Conservation (phyloP, 1,140 invertebrate genomes). For the Apis cerana region DNA sequence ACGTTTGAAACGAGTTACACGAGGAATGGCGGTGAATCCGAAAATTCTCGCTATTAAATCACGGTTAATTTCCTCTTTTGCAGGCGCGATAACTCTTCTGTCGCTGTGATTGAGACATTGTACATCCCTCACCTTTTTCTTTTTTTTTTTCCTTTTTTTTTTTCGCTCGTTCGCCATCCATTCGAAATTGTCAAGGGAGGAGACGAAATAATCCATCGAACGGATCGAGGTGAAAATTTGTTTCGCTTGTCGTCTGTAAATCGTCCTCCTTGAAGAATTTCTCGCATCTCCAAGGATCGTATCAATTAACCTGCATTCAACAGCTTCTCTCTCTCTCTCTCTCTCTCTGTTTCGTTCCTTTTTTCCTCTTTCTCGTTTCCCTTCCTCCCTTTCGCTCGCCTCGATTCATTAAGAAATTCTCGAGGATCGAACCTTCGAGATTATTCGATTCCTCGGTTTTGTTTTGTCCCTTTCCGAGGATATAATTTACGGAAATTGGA, state of each 20-base stretch:
- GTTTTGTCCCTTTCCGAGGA: constrained; percentile 24
- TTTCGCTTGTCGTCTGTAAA: constrained; percentile 27
- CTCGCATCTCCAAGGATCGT: no score
- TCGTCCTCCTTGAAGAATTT: background rate
- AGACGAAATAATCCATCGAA: constrained; percentile 15
- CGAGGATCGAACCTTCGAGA: background rate
- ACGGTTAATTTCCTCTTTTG: constrained; percentile 50
- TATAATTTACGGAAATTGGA: constrained; percentile 40
- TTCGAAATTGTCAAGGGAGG: constrained; percentile 1
- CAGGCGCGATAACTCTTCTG: constrained; percentile 29
- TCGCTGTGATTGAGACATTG: constrained; percentile 44
- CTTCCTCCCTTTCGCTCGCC: constrained; percentile 73
- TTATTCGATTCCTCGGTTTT: constrained; percentile 35
- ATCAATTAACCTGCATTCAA: constrained; percentile 30
- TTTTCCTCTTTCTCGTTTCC: constrained; percentile 85
- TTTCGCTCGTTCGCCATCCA: background rate
- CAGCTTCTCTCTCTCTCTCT: background rate
- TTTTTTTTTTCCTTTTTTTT: background rate
- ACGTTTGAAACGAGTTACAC: constrained; percentile 36
- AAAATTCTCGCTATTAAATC: constrained; percentile 62
- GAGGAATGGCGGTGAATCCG: constrained; percentile 42
- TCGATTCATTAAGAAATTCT: constrained; percentile 27
- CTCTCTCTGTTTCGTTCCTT: constrained; percentile 77
- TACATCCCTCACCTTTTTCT: background rate
- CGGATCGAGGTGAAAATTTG: constrained; percentile 20